These are phyloP conservation scores for Volucella inflata DNA, from an alignment of 2,888 invertebrate genomes.

Conservation along the genomic window DNA sequence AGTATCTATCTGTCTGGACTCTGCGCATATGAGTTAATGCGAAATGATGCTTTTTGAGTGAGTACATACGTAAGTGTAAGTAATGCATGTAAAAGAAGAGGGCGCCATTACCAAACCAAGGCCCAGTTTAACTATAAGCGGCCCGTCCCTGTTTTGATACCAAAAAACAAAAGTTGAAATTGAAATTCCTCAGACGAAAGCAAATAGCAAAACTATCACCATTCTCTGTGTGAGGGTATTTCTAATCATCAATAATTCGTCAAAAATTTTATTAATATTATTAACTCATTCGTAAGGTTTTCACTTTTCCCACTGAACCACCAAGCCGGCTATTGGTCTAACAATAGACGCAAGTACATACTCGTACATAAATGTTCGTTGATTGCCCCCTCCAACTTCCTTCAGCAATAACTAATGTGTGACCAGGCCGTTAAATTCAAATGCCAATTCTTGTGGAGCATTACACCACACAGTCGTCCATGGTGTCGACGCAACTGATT, in stretches of 20 bases:
- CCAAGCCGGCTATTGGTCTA: slow-evolving; percentile 20
- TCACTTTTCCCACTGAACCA: slow-evolving; percentile 60
- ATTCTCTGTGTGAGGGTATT: slow-evolving; percentile 60
- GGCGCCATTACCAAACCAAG: too few species aligned
- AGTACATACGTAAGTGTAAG: too few species aligned
- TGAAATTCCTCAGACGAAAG: slow-evolving; percentile 70
- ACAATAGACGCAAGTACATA: too few species aligned
- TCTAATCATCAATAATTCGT: slow-evolving; percentile 67
- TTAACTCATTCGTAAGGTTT: slow-evolving; percentile 46
- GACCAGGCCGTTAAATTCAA: slow-evolving; percentile 25
- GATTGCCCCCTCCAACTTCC: slow-evolving; percentile 38
- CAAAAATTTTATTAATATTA: slow-evolving; percentile 64
- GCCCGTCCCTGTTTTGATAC: slow-evolving; percentile 26
- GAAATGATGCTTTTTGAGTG: too few species aligned
- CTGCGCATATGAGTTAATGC: too few species aligned
- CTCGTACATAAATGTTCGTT: slow-evolving; percentile 1
- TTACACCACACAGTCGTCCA: slow-evolving; percentile 12
- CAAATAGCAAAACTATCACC: slow-evolving; percentile 51
- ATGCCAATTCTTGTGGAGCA: slow-evolving; percentile 52
- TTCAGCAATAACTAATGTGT: slow-evolving; percentile 29
- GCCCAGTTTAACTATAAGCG: too few species aligned
- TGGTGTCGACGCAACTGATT: slow-evolving; percentile 3
- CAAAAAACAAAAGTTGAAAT: slow-evolving; percentile 22
- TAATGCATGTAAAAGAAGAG: too few species aligned
- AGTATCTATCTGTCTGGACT: too few species aligned